Percentiles rank a stretch among this genome's conserved stretches.
Evolutionary conservation across 2,888 invertebrate species (phyloP).

Genomic region (Liodrosophila aerea): DNA sequence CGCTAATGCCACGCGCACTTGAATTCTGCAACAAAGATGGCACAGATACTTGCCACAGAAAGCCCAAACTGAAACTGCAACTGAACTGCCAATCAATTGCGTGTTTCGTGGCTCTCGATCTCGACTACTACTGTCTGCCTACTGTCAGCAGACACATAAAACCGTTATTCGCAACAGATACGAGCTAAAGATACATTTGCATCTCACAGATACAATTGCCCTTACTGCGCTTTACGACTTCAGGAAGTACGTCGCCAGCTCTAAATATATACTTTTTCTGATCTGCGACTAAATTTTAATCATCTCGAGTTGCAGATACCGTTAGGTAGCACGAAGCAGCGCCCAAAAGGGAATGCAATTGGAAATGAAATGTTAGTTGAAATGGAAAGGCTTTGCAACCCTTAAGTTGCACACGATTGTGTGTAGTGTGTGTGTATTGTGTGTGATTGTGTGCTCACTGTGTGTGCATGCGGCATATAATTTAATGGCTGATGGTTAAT

Average conservation of each 20-base stretch:
- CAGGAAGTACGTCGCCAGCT: constrained; percentile 63
- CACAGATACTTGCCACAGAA: constrained; percentile 1
- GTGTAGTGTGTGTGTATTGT: no score
- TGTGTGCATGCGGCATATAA: not conserved
- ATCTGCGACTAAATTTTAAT: no score
- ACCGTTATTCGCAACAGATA: constrained; percentile 52
- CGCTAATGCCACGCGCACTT: constrained; percentile 47
- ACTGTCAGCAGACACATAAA: constrained; percentile 71
- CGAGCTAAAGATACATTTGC: constrained; percentile 8
- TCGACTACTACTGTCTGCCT: constrained; percentile 19
- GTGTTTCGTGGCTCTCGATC: constrained; percentile 21
- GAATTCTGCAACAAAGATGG: constrained; percentile 17
- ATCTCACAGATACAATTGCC: constrained; percentile 20
- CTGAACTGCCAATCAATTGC: constrained; percentile 64
- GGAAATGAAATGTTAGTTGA: no score
- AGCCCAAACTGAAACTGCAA: constrained; percentile 20
- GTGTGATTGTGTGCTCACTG: not conserved
- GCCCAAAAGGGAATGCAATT: no score
- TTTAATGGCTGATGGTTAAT: not conserved
- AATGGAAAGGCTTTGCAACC: no score
- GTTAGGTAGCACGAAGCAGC: no score
- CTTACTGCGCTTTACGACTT: constrained; percentile 54
- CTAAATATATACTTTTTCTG: not conserved
- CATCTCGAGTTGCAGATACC: no score
- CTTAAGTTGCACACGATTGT: no score